Conservation (phyloP, 1,140 invertebrate genomes). For the Ganaspis sp. region DNA sequence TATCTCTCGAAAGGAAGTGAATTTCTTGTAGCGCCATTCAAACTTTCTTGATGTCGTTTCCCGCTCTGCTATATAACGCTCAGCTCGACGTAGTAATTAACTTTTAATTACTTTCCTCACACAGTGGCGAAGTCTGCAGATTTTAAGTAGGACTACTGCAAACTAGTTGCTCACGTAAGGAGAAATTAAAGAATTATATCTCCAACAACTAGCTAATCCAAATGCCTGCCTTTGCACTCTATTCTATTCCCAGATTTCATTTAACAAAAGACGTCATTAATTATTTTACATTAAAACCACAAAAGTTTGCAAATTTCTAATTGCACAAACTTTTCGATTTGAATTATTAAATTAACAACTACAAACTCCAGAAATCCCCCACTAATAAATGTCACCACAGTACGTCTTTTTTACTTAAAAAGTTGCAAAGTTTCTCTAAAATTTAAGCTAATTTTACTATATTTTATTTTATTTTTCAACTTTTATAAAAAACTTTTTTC, state of each 20-base stretch:
- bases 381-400: too few species aligned
- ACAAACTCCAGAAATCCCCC: too few species aligned
- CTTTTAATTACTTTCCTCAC: conserved; percentile 59
- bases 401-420: too few species aligned
- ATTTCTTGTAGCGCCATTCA: conserved; percentile 27
- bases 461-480: too few species aligned
- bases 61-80: background rate
- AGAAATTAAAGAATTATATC: conserved; percentile 27
- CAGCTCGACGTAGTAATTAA: conserved; percentile 54
- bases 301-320: background rate
- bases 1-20: conserved; percentile 20
- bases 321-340: background rate
- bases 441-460: too few species aligned
- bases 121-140: conserved; percentile 28
- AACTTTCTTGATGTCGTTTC: conserved; percentile 24
- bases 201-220: background rate
- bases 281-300: background rate
- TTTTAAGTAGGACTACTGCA: conserved; percentile 23
- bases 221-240: conserved; percentile 18
- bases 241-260: background rate
- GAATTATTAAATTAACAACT: background rate
- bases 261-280: background rate
- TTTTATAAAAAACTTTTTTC: too few species aligned
- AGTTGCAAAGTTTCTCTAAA: too few species aligned
- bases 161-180: conserved; percentile 19